These are phyloP conservation scores for Theocolax elegans DNA, from an alignment of 1,140 invertebrate species.

Conservation along the genomic window DNA sequence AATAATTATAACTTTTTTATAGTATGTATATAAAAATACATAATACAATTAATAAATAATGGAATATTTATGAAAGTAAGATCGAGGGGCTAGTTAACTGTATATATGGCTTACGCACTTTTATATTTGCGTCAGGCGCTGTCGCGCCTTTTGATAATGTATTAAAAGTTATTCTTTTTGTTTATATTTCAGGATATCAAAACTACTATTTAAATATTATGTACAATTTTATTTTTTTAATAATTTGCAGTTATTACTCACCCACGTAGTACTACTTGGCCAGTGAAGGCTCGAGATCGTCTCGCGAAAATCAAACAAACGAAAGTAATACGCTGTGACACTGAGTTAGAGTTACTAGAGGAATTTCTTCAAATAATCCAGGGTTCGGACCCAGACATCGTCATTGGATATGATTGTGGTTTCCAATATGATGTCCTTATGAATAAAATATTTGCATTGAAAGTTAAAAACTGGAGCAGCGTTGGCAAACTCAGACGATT, in stretches of 20 bases:
- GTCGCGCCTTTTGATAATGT: too few species aligned
- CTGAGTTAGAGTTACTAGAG: constrained; percentile 86
- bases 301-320: constrained; percentile 76
- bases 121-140: too few species aligned
- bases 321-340: constrained; percentile 83
- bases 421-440: constrained; percentile 90
- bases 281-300: constrained; percentile 78
- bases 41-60: too few species aligned
- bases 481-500: constrained; percentile 85
- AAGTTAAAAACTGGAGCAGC: constrained; percentile 91
- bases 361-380: constrained; percentile 86
- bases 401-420: constrained; percentile 92
- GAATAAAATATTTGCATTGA: constrained; percentile 79
- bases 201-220: background rate
- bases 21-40: too few species aligned
- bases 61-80: too few species aligned
- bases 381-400: constrained; percentile 91
- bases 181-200: too few species aligned
- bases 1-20: too few species aligned
- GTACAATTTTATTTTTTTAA: constrained; percentile 35
- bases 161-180: too few species aligned
- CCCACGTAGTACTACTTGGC: constrained; percentile 82
- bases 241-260: constrained; percentile 79
- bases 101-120: too few species aligned
- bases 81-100: too few species aligned